Evolutionary conservation across 2,113 vertebrate species (phyloP).

Genomic region (Thalassarche chlororhynchos): DNA sequence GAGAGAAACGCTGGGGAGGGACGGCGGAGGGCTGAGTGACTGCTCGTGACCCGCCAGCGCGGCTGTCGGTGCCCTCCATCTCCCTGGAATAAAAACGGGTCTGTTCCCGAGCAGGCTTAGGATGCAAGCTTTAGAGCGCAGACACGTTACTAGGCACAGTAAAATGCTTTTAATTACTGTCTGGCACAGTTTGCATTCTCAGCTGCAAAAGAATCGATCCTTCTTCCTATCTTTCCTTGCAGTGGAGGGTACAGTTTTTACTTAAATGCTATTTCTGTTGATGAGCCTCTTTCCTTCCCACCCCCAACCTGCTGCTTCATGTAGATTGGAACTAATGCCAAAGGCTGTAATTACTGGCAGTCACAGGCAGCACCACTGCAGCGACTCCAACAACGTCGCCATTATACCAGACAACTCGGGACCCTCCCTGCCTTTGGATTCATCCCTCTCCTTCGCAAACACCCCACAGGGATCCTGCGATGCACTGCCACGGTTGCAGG

Average conservation of each 20-base stretch:
- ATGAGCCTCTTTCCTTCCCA: neutral
- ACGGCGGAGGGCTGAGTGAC: neutral
- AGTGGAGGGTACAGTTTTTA: neutral
- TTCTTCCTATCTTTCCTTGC: neutral
- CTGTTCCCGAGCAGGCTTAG: neutral
- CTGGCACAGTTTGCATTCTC: conserved; percentile 15
- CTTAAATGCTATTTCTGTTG: neutral
- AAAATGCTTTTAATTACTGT: neutral
- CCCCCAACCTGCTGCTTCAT: neutral
- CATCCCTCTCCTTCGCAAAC: neutral
- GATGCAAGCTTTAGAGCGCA: neutral
- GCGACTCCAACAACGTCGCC: neutral
- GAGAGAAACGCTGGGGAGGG: neutral
- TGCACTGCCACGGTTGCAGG: accelerated
- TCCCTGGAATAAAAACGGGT: neutral
- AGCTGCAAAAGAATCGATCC: conserved; percentile 9
- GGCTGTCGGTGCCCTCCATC: neutral
- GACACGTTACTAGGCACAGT: neutral
- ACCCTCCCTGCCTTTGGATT: neutral
- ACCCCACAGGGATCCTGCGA: accelerated
- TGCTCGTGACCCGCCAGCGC: neutral
- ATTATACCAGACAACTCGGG: too few species aligned
- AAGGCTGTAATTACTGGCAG: neutral
- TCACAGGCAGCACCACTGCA: too few species aligned
- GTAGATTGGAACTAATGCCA: neutral